Evolutionary conservation across 2,113 vertebrate species (phyloP).

Genomic region (Ancistrus triradiatus): DNA sequence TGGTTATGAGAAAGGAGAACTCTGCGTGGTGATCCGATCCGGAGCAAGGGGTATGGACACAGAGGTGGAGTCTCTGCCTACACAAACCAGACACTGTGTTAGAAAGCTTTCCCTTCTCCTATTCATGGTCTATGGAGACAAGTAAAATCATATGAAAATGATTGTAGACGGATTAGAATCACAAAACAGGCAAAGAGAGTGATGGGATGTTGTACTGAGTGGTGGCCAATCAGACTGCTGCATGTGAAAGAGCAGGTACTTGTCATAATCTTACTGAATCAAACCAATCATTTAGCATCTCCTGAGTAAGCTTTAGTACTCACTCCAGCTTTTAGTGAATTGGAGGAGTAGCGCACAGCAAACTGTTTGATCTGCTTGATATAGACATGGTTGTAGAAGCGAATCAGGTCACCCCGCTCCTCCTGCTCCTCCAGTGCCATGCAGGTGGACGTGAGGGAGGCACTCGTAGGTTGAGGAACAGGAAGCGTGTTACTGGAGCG

Average conservation of each 20-base stretch:
- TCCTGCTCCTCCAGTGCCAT: slow-evolving; percentile 55
- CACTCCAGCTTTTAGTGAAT: slow-evolving; percentile 55
- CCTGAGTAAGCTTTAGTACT: background rate
- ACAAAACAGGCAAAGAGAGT: background rate
- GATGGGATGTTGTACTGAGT: too few species aligned
- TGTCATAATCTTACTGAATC: background rate
- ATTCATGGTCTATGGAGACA: too few species aligned
- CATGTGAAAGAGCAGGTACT: too few species aligned
- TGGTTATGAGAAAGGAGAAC: slow-evolving; percentile 86
- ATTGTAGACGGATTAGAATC: background rate
- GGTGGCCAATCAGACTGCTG: too few species aligned
- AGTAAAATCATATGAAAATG: too few species aligned
- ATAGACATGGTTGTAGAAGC: slow-evolving; percentile 89
- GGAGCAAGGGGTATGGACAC: slow-evolving; percentile 80
- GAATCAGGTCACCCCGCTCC: slow-evolving; percentile 92
- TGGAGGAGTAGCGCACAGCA: slow-evolving; percentile 78
- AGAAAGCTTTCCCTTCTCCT: background rate
- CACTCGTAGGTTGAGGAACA: slow-evolving; percentile 74
- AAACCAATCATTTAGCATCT: background rate
- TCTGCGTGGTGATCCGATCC: slow-evolving; percentile 78
- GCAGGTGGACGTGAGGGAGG: slow-evolving; percentile 75
- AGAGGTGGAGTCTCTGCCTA: slow-evolving; percentile 78
- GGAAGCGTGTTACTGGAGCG: slow-evolving; percentile 84
- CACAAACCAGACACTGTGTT: background rate
- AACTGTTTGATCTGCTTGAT: slow-evolving; percentile 87